Evolutionary conservation across 2,113 vertebrate genomes (phyloP).

Genomic region (Globicephala melas): DNA sequence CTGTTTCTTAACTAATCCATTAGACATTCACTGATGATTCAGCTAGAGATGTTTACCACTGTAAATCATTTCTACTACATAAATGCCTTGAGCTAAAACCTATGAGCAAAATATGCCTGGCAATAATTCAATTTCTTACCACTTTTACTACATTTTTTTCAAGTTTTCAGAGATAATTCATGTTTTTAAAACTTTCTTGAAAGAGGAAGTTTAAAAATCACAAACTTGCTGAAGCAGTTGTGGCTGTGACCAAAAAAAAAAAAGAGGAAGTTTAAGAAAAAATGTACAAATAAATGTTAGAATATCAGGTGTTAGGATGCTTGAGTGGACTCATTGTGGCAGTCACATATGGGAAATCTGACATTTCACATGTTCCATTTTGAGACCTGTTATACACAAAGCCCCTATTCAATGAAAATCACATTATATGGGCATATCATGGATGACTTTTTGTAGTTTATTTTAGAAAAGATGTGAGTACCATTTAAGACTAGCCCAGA

Average conservation of each 20-base stretch:
- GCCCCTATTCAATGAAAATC: constrained; percentile 23
- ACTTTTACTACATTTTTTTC: not conserved
- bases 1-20: constrained; percentile 43
- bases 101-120: not conserved
- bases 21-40: constrained; percentile 20
- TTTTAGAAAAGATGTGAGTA: constrained; percentile 1
- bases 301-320: not conserved
- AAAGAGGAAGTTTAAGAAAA: constrained; percentile 40
- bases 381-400: not conserved
- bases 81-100: constrained; percentile 36
- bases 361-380: constrained; percentile 13
- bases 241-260: not conserved
- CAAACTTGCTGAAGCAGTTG: constrained; percentile 56
- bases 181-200: constrained; percentile 24
- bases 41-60: not conserved
- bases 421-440: not conserved
- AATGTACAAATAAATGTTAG: constrained; percentile 32
- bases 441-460: constrained; percentile 29
- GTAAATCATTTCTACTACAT: not conserved
- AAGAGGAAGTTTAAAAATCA: constrained; percentile 62
- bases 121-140: not conserved
- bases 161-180: not conserved
- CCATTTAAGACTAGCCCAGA: not conserved
- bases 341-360: not conserved
- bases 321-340: not conserved